These are phyloP conservation scores for Cancer borealis DNA, from an alignment of 2,888 invertebrate genomes.

Conservation along the genomic window DNA sequence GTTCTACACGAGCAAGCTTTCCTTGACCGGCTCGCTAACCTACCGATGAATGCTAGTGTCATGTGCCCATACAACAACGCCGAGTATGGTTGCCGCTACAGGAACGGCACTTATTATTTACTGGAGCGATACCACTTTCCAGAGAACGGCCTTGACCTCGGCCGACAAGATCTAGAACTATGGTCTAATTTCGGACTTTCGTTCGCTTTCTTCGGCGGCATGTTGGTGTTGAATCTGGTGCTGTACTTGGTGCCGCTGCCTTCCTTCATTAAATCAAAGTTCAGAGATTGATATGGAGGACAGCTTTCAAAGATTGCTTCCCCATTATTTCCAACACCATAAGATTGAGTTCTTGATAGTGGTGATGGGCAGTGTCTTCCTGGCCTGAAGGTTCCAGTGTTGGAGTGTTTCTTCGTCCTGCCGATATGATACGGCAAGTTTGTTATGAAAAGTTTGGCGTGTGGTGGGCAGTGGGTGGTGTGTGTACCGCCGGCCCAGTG, in stretches of 20 bases:
- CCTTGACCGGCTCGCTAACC: constrained; percentile 78
- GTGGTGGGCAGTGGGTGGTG: neutral
- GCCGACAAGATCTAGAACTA: constrained; percentile 84
- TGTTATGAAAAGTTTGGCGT: neutral
- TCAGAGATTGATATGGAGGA: constrained; percentile 85
- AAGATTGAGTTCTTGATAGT: neutral
- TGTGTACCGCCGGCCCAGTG: neutral
- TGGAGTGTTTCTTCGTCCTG: neutral
- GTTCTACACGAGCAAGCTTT: constrained; percentile 88
- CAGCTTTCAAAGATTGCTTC: neutral
- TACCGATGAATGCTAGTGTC: constrained; percentile 77
- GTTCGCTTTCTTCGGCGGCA: constrained; percentile 89
- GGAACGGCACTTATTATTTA: constrained; percentile 87
- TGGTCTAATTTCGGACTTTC: constrained; percentile 91
- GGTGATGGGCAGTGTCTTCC: neutral
- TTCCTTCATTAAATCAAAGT: constrained; percentile 91
- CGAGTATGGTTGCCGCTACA: constrained; percentile 81
- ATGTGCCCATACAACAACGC: constrained; percentile 78
- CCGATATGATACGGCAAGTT: neutral
- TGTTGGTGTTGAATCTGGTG: constrained; percentile 90
- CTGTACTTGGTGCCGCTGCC: constrained; percentile 92
- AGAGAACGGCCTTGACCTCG: constrained; percentile 82
- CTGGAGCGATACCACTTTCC: constrained; percentile 84
- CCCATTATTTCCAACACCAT: neutral
- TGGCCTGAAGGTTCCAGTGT: neutral